Evolutionary conservation across 2,888 invertebrate genomes (phyloP).

Genomic region (Aphrophora alni): DNA sequence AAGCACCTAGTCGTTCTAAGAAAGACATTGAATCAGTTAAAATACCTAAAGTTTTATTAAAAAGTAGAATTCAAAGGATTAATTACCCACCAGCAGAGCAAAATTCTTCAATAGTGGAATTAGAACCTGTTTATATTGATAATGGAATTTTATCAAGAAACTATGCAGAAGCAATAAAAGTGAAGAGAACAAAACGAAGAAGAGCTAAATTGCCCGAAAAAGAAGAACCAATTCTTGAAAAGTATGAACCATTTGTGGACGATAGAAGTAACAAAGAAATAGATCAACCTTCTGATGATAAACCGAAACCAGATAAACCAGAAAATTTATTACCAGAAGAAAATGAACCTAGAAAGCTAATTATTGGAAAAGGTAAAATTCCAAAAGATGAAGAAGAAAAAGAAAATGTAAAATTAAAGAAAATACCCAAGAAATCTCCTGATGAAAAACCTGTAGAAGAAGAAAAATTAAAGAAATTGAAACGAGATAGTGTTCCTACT

Average conservation of each 20-base stretch:
- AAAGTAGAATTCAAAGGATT: conserved; percentile 69
- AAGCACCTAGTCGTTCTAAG: conserved; percentile 59
- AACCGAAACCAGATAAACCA: conserved; percentile 59
- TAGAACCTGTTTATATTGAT: conserved; percentile 51
- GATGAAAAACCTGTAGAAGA: conserved; percentile 55
- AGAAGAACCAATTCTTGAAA: conserved; percentile 49
- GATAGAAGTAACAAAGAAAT: conserved; percentile 39
- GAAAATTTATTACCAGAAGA: conserved; percentile 56
- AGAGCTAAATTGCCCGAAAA: conserved; percentile 48
- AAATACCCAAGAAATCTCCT: conserved; percentile 59
- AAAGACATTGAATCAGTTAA: conserved; percentile 57
- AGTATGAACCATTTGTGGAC: conserved; percentile 48
- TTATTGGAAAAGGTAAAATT: conserved; percentile 62
- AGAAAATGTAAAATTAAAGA: conserved; percentile 62
- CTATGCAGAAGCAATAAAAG: conserved; percentile 52
- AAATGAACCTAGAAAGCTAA: conserved; percentile 58
- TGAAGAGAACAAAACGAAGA: conserved; percentile 51
- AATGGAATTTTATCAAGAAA: conserved; percentile 53
- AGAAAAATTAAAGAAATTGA: conserved; percentile 47
- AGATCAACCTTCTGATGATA: conserved; percentile 46
- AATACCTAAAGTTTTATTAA: conserved; percentile 72
- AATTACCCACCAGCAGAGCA: conserved; percentile 58
- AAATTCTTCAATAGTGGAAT: conserved; percentile 55
- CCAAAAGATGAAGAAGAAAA: conserved; percentile 52
- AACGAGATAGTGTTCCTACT: conserved; percentile 53